A percentile compares a stretch with the other conserved stretches of the same genome.
Conservation (phyloP, 2,888 invertebrate genomes). For the Brachypterus glaber region DNA sequence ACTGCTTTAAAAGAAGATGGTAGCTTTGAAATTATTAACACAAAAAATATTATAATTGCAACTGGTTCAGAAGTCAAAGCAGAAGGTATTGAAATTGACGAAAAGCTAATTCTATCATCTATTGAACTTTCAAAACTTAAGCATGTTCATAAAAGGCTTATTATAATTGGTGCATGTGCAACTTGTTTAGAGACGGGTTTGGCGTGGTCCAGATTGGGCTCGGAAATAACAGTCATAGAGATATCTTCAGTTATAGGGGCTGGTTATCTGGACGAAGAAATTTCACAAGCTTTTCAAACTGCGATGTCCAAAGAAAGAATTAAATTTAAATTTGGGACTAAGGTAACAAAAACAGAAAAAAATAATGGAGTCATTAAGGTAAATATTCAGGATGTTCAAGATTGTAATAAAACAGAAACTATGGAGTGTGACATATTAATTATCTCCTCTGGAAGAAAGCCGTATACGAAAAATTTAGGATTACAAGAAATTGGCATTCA, state of each 20-base stretch:
- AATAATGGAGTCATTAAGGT: too few relatives aligned
- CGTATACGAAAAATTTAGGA: constrained; percentile 83
- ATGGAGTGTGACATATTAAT: constrained; percentile 83
- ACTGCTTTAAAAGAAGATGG: constrained; percentile 73
- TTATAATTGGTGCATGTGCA: constrained; percentile 96
- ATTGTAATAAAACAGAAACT: constrained; percentile 67
- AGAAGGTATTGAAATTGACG: constrained; percentile 88
- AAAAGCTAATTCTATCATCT: constrained; percentile 84
- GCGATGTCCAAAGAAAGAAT: constrained; percentile 87
- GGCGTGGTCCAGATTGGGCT: constrained; percentile 85
- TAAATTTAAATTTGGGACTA: constrained; percentile 86
- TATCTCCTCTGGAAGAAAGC: constrained; percentile 88
- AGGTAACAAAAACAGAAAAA: constrained; percentile 80
- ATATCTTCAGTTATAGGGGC: constrained; percentile 86
- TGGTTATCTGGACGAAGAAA: constrained; percentile 85
- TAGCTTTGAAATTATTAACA: constrained; percentile 62
- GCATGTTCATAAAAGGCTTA: constrained; percentile 76
- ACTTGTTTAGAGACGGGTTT: constrained; percentile 97
- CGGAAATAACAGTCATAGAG: constrained; percentile 91
- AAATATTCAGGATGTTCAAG: constrained; percentile 74
- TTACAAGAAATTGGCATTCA: constrained; percentile 85
- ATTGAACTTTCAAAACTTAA: constrained; percentile 88
- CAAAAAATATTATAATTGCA: constrained; percentile 94
- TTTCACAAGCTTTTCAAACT: too few relatives aligned
- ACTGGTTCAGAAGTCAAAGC: constrained; percentile 96